These are phyloP conservation scores for Brachycybe producta DNA, from an alignment of 2,888 invertebrate species.

Conservation along the genomic window DNA sequence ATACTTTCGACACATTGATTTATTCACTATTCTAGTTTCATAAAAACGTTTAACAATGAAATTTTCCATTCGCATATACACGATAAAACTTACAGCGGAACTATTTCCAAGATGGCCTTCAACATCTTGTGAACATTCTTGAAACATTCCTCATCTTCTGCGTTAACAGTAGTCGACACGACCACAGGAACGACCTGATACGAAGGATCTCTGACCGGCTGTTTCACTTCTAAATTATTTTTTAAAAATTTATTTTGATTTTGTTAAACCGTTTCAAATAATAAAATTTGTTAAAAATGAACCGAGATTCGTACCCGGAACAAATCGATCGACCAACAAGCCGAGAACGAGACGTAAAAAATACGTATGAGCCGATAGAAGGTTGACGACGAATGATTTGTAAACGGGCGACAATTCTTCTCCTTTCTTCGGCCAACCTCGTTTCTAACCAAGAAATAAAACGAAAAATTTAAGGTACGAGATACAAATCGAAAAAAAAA, in stretches of 20 bases:
- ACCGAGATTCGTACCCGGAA: slow-evolving; percentile 6
- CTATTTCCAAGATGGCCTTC: not conserved
- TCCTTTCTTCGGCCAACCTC: not conserved
- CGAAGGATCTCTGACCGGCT: not conserved
- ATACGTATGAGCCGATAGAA: slow-evolving; percentile 5
- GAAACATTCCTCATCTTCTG: not conserved
- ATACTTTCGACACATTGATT: too few species aligned
- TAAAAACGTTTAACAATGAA: too few species aligned
- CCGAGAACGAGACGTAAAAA: not conserved
- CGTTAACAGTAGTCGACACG: not conserved
- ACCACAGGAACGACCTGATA: not conserved
- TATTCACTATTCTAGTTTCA: too few species aligned
- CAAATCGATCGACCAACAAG: not conserved
- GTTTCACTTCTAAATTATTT: too few species aligned
- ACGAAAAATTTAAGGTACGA: not conserved
- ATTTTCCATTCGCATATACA: not conserved
- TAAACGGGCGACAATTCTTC: not conserved
- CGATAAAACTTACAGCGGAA: slow-evolving; percentile 6
- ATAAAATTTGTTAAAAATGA: too few species aligned
- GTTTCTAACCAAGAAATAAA: slow-evolving; percentile 11
- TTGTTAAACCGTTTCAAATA: too few species aligned
- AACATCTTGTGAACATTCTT: not conserved
- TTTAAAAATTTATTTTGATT: too few species aligned
- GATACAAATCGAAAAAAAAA: not conserved
- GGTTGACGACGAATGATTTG: not conserved